Conservation (phyloP, 2,888 invertebrate genomes). For the Temnothorax rugatulus region DNA sequence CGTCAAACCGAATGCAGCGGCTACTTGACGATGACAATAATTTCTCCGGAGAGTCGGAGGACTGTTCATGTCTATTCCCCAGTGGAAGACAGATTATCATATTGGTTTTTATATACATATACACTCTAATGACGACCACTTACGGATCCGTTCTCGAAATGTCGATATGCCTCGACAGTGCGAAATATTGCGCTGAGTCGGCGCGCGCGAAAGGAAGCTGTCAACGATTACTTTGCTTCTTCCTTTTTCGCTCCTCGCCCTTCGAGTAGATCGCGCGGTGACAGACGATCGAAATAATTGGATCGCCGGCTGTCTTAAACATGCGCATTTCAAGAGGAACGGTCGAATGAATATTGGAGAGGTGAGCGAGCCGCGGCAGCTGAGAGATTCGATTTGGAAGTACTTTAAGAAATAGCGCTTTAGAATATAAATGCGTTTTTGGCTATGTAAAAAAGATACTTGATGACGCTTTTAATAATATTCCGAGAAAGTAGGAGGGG, state of each 20-base stretch:
- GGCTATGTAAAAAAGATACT: constrained; percentile 36
- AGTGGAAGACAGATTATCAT: constrained; percentile 60
- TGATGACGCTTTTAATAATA: constrained; percentile 34
- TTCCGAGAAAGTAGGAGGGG: not conserved
- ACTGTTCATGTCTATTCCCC: constrained; percentile 5
- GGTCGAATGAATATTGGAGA: constrained; percentile 42
- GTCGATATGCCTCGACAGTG: constrained; percentile 58
- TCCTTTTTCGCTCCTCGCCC: constrained; percentile 32
- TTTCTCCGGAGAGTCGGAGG: constrained; percentile 51
- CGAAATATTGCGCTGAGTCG: constrained; percentile 66
- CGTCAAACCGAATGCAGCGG: not conserved
- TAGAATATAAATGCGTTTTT: constrained; percentile 32
- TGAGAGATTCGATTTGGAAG: constrained; percentile 32
- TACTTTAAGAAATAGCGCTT: not conserved
- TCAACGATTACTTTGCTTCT: constrained; percentile 42
- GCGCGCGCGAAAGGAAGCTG: constrained; percentile 52
- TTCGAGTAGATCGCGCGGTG: constrained; percentile 41
- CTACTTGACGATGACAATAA: constrained; percentile 44
- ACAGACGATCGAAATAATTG: constrained; percentile 63
- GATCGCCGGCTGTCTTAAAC: constrained; percentile 57
- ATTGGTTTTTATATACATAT: constrained; percentile 59
- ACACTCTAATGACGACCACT: constrained; percentile 66
- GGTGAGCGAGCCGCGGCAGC: constrained; percentile 6
- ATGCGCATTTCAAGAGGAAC: constrained; percentile 47
- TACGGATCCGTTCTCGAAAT: constrained; percentile 62